These are phyloP conservation scores for Coracias cyanogaster DNA, from an alignment of 2,797 vertebrate species.

Conservation along the genomic window DNA sequence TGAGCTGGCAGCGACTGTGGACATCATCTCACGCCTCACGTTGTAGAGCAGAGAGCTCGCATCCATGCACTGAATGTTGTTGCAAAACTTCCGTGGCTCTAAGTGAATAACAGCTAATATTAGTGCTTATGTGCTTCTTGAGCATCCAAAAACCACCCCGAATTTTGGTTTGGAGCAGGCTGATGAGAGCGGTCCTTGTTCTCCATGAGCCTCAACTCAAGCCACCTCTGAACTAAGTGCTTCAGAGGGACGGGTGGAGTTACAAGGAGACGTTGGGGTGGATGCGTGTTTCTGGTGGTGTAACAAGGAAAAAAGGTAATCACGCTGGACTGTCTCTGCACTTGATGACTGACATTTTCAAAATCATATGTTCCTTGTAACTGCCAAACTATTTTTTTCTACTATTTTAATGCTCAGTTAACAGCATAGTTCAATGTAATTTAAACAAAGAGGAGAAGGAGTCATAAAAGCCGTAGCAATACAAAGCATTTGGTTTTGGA, in stretches of 20 bases:
- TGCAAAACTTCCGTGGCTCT: not conserved
- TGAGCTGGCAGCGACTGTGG: not conserved
- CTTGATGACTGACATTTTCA: not conserved
- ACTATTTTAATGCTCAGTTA: not conserved
- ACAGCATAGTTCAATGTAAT: not conserved
- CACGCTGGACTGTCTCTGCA: not conserved
- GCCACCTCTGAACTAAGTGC: no score
- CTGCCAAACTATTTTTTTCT: not conserved
- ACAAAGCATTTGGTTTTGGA: not conserved
- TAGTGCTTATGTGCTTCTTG: not conserved
- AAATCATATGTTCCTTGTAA: not conserved
- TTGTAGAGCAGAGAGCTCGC: not conserved
- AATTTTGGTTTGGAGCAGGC: not conserved
- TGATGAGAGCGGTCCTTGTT: not conserved
- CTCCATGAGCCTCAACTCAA: not conserved
- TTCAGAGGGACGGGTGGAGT: not conserved
- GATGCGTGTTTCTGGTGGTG: not conserved
- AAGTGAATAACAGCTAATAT: not conserved
- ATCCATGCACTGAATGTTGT: not conserved
- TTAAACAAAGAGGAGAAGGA: not conserved
- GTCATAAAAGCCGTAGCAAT: not conserved
- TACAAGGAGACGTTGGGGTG: not conserved
- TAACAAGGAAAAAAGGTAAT: not conserved
- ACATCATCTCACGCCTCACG: not conserved
- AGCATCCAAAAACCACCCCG: not conserved